These are phyloP conservation scores for Drosophila eohydei DNA, from an alignment of 2,888 invertebrate species.

Conservation along the genomic window DNA sequence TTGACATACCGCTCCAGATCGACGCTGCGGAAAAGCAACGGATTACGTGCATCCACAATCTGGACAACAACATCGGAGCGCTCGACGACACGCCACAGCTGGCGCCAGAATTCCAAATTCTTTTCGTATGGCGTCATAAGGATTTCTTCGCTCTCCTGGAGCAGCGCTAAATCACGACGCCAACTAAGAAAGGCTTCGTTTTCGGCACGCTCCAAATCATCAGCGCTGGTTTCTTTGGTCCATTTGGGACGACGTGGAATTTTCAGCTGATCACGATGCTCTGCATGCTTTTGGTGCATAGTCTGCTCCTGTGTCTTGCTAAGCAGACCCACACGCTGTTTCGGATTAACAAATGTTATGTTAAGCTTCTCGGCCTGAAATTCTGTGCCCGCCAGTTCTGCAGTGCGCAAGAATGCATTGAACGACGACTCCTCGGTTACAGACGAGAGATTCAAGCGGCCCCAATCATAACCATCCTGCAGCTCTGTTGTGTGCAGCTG, in stretches of 20 bases:
- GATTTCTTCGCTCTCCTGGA: slow-evolving; percentile 93
- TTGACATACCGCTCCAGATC: slow-evolving; percentile 95
- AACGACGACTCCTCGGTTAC: slow-evolving; percentile 98
- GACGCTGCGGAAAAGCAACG: slow-evolving; percentile 95
- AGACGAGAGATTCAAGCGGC: slow-evolving; percentile 94
- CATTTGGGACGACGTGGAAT: slow-evolving; percentile 96
- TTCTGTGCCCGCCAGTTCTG: slow-evolving; percentile 96
- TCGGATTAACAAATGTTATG: slow-evolving; percentile 90
- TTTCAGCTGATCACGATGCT: slow-evolving; percentile 88
- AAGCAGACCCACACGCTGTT: slow-evolving; percentile 87
- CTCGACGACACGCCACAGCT: slow-evolving; percentile 99
- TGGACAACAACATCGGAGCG: slow-evolving; percentile 96
- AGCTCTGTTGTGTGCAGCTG: slow-evolving; percentile 93
- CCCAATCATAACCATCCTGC: slow-evolving; percentile 96
- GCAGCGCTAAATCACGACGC: slow-evolving; percentile 92
- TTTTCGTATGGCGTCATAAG: slow-evolving; percentile 98
- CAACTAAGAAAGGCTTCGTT: slow-evolving; percentile 94
- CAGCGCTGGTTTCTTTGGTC: slow-evolving; percentile 90
- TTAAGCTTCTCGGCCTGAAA: slow-evolving; percentile 96
- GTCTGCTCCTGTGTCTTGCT: slow-evolving; percentile 87
- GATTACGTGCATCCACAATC: slow-evolving; percentile 98
- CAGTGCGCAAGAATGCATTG: slow-evolving; percentile 97
- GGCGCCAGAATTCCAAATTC: slow-evolving; percentile 99
- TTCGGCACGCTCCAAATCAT: slow-evolving; percentile 92
- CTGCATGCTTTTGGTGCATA: slow-evolving; percentile 86